These are phyloP conservation scores for Acrossocheilus fasciatus DNA, from an alignment of 2,797 vertebrate genomes.

Conservation along the genomic window DNA sequence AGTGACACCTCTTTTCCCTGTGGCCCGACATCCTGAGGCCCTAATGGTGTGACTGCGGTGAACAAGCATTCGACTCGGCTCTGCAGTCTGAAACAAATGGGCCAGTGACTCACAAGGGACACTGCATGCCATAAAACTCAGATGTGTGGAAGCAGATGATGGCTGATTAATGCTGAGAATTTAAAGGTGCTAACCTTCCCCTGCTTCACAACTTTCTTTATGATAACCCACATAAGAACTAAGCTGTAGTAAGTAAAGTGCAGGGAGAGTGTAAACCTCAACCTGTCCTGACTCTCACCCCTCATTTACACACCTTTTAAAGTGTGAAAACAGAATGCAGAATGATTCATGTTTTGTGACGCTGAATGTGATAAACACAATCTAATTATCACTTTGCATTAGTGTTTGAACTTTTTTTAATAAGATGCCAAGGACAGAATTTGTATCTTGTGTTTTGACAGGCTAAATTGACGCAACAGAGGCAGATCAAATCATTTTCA, in stretches of 20 bases:
- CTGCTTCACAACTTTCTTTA: slow-evolving; percentile 40
- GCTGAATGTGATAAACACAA: slow-evolving; percentile 27
- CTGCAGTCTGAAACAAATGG: slow-evolving; percentile 30
- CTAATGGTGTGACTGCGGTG: slow-evolving; percentile 21
- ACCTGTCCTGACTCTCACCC: slow-evolving; percentile 61
- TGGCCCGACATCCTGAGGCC: slow-evolving; percentile 13
- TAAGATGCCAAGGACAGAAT: background rate
- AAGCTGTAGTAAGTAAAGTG: slow-evolving; percentile 15
- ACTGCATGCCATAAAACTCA: slow-evolving; percentile 15
- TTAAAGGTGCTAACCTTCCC: slow-evolving; percentile 29
- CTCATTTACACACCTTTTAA: slow-evolving; percentile 36
- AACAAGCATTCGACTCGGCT: background rate
- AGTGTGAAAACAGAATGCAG: slow-evolving; percentile 32
- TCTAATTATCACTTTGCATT: slow-evolving; percentile 35
- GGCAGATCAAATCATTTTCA: background rate
- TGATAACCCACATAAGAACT: slow-evolving; percentile 11
- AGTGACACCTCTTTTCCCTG: slow-evolving; percentile 30
- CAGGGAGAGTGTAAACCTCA: background rate
- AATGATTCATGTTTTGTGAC: slow-evolving; percentile 27
- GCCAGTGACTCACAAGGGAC: slow-evolving; percentile 35
- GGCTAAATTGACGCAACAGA: background rate
- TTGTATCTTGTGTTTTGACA: slow-evolving; percentile 12
- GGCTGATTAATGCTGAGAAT: slow-evolving; percentile 29
- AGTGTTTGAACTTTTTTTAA: background rate
- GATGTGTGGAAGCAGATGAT: slow-evolving; percentile 22